These are phyloP conservation scores for Trachelus tabidus DNA, from an alignment of 2,888 invertebrate species.

Conservation along the genomic window DNA sequence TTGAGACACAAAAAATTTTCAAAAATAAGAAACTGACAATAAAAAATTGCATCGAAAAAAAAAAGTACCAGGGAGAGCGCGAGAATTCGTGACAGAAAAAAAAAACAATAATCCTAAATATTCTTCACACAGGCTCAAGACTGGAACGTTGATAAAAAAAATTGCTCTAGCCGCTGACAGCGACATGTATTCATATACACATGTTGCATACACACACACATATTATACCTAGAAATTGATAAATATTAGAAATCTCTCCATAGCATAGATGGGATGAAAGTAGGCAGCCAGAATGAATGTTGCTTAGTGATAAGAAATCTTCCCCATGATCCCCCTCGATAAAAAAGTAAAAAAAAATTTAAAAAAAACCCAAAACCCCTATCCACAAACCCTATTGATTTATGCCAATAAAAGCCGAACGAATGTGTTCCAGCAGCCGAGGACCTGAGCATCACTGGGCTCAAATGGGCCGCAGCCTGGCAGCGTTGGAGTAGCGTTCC, in stretches of 20 bases:
- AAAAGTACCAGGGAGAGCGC: neutral
- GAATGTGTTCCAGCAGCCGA: slow-evolving; percentile 70
- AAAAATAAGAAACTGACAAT: slow-evolving; percentile 3
- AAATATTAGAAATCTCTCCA: slow-evolving; percentile 8
- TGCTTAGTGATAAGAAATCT: too few relatives aligned
- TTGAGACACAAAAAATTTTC: too few relatives aligned
- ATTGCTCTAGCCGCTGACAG: too few relatives aligned
- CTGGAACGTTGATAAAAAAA: too few relatives aligned
- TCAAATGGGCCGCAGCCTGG: slow-evolving; percentile 76
- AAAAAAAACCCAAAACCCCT: slow-evolving; percentile 18
- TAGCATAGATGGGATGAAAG: slow-evolving; percentile 10
- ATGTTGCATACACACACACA: neutral
- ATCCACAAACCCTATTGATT: slow-evolving; percentile 13
- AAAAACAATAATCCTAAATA: slow-evolving; percentile 11
- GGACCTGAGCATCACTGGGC: slow-evolving; percentile 81
- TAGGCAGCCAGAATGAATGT: slow-evolving; percentile 8
- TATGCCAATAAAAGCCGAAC: slow-evolving; percentile 53
- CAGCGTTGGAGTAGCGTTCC: slow-evolving; percentile 66
- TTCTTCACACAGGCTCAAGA: slow-evolving; percentile 1
- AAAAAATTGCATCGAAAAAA: slow-evolving; percentile 7
- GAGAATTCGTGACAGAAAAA: slow-evolving; percentile 24
- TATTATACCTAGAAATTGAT: slow-evolving; percentile 2
- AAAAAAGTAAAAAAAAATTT: slow-evolving; percentile 6
- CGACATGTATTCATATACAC: too few relatives aligned
- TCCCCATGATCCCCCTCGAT: too few relatives aligned